These are phyloP conservation scores for Pseudopodoces humilis DNA, from an alignment of 2,113 vertebrate genomes.

Conservation along the genomic window DNA sequence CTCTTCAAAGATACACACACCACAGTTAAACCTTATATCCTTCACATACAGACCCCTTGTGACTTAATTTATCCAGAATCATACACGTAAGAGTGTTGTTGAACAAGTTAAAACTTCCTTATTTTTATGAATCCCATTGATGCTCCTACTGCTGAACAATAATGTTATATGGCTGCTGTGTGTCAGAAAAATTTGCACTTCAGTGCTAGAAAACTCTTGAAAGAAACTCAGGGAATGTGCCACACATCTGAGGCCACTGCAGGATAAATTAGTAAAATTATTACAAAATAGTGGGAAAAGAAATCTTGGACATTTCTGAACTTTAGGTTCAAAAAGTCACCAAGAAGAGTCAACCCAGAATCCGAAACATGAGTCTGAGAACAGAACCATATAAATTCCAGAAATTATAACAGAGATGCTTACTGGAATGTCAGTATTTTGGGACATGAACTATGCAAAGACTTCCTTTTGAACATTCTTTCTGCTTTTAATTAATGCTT, in stretches of 20 bases:
- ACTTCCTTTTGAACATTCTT: background rate
- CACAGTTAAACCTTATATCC: background rate
- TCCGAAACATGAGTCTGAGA: background rate
- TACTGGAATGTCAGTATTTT: background rate
- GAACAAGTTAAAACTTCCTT: background rate
- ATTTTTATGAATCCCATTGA: background rate
- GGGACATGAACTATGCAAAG: background rate
- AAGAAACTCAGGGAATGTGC: background rate
- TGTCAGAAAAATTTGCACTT: background rate
- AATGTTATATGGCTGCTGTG: background rate
- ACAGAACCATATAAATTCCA: background rate
- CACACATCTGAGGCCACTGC: background rate
- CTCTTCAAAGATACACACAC: background rate
- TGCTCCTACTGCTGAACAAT: background rate
- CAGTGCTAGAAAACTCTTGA: background rate
- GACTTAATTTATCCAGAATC: background rate
- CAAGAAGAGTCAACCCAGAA: background rate
- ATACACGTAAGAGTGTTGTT: fast-evolving
- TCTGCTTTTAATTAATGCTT: background rate
- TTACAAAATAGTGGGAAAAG: background rate
- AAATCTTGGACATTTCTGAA: background rate
- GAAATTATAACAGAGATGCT: background rate
- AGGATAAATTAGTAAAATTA: background rate
- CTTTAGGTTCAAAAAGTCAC: background rate
- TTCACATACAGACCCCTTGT: background rate